Conservation (phyloP, 2,113 vertebrate species). For the Gopherus flavomarginatus region DNA sequence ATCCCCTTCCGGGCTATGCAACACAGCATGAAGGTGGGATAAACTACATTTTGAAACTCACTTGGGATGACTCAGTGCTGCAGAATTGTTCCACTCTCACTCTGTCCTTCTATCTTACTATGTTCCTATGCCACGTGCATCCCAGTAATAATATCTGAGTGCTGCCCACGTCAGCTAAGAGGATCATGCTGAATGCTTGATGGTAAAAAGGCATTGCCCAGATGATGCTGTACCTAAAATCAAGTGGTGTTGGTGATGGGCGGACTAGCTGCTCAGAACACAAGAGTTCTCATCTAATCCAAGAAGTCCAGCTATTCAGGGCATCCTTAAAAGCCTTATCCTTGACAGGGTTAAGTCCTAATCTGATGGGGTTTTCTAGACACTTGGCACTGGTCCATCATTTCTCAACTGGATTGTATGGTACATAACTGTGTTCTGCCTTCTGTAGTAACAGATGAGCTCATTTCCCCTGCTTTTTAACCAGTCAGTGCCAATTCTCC, state of each 20-base stretch:
- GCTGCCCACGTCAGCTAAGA: no score
- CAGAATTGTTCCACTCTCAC: neutral
- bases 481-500: accelerated
- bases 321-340: accelerated
- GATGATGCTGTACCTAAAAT: neutral
- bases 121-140: neutral
- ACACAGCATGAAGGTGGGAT: neutral
- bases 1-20: neutral
- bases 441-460: neutral
- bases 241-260: neutral
- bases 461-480: neutral
- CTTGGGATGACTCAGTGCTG: no score
- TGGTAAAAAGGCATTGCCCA: neutral
- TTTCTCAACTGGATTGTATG: neutral
- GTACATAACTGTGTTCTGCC: accelerated
- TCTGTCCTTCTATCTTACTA: accelerated
- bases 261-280: accelerated
- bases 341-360: neutral
- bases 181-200: neutral
- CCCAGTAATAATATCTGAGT: neutral
- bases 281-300: neutral
- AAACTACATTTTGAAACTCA: neutral
- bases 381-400: accelerated
- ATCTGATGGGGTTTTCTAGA: neutral
- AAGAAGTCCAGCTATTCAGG: accelerated